Base-by-base conservation (phyloP, 2,888 invertebrate species). In the Drosophila gaucha region DNA sequence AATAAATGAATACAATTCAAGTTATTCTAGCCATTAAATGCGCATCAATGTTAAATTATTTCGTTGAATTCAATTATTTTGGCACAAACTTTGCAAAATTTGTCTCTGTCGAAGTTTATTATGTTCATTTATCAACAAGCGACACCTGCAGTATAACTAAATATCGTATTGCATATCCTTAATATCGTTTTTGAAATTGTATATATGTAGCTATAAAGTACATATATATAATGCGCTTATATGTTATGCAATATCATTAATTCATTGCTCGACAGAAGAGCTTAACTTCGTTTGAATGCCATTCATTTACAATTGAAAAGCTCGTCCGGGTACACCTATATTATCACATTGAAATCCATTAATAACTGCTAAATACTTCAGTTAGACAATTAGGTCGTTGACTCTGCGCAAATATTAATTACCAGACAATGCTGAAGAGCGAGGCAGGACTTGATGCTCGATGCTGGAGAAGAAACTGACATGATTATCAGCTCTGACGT, bases 1-100 rank as follows among this genome's bases (percentile, higher is more conserved):
- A 55, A 54, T 35, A 28, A 35, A 24, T 36, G 44, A 38, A 44
- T 6, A 22, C 35, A 49, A 36, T 58, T 12, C 16, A 46, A 66
- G 54, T 62, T 55, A 71, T 75, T 52, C 33, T 56, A 57, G 56
- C 67, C 54, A 72, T 75, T 72, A 72, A 77, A 67, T 56, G 56
- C 44, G 35, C 56, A 62, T 72, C 54, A 72, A 63, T 76, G 39
- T 67, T 62, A 71, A 75, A 71, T 77, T 58, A 55, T 39, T 62
- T 62, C 30, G 10, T 8, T n/a, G n/a, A n/a, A 58, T 50, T n/a
- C 8, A 14, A 50, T 43, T 51, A 35, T 24, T 51, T 51, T 6
- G 39, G 18, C 41, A 4, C 52, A 1, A 39, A 16, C 38, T 9
- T 49, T 50, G 28, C 28, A 20, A 10, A n/a, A 10, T n/a, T 12